Conservation (phyloP, 2,888 invertebrate species). For the Macrophya annulata region DNA sequence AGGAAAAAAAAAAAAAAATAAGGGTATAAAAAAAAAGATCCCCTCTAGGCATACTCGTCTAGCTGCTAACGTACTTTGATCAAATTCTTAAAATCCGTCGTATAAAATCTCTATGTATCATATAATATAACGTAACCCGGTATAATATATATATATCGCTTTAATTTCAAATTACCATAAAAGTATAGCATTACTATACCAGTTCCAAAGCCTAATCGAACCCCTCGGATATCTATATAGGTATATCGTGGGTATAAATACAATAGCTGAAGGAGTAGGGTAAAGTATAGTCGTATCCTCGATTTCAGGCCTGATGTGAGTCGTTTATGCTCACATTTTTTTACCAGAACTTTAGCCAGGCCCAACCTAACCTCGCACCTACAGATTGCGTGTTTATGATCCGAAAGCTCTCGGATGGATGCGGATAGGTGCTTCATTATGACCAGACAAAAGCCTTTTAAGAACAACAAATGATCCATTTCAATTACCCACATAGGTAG, state of each 20-base stretch:
- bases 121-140: neutral
- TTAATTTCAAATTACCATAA: conserved; percentile 5
- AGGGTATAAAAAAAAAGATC: neutral
- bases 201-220: neutral
- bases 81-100: conserved; percentile 1
- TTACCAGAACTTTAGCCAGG: neutral
- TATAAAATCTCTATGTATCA: neutral
- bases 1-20: neutral
- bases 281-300: neutral
- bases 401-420: conserved; percentile 36
- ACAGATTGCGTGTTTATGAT: conserved; percentile 43
- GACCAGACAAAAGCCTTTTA: conserved; percentile 28
- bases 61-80: neutral
- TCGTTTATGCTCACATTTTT: conserved; percentile 13
- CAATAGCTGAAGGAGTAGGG: neutral
- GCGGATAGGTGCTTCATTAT: conserved; percentile 34
- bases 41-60: neutral
- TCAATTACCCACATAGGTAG: neutral
- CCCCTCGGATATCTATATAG: neutral
- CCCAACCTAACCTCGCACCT: neutral
- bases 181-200: neutral
- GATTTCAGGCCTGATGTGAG: neutral
- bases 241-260: neutral
- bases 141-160: neutral
- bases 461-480: conserved; percentile 30